Base-by-base conservation (phyloP, 1,140 invertebrate genomes). In the Hycleus phaleratus region DNA sequence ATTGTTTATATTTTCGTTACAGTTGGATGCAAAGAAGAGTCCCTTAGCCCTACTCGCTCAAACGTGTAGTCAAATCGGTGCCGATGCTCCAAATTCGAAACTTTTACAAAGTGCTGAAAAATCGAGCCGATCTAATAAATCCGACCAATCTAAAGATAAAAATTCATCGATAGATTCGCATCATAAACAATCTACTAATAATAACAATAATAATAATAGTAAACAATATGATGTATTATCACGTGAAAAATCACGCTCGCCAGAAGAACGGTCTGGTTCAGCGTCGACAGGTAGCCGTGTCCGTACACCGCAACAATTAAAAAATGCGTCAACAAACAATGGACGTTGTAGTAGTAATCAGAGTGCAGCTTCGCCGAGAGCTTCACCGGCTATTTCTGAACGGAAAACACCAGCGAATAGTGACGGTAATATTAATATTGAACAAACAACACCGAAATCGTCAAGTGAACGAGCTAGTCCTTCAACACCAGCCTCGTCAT, bases 11-110 rank as follows among this genome's bases (percentile, higher is more conserved):
- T 73, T 78, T 75, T 77, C 77, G 73, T 88, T 87, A 56, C 84
- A 96, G 93, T 81, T 95, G 81, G 93, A 96, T 76, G 90, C 91
- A 49, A 95, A 96, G 79, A 95, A 95, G 75, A 95, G 91, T 78
- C 94, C 94, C 9, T 78, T 97, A 71, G 93, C 93, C 26, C 78
- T 97, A 26, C 78, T 97, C 61, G 93, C 93, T 25, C 93, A 95
- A 75, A 96, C 93, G 42, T 97, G 94, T 80, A 94, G 90, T 71
- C 93, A 93, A 73, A 97, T 97, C 69, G 94, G 94, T 55, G 88
- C 91, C 10, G 93, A 96, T 74, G 74, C 85, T 68, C 75, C 88
- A 68, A 78, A 85, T 75, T 75, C 82, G 74, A 70, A 90, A 61
- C 75, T 89, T 49, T 79, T 85, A 55, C 82, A 86, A 46, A 82